Percentiles rank a stretch among this genome's conserved stretches.
Evolutionary conservation across 2,113 vertebrate genomes (phyloP).

Genomic region (Thomomys bottae): DNA sequence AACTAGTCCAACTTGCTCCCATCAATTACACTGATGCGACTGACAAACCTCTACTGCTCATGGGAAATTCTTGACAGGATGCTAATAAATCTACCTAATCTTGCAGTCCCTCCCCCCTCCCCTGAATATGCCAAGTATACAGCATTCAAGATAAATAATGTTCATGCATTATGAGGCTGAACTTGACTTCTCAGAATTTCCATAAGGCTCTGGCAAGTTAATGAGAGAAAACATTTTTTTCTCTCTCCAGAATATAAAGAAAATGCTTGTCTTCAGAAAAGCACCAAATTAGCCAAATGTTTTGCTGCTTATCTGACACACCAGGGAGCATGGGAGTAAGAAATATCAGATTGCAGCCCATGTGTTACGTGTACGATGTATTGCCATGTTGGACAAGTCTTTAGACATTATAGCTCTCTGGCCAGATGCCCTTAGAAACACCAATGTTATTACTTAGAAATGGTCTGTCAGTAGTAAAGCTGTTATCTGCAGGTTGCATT

Average conservation of each 20-base stretch:
- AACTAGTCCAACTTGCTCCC: conserved; percentile 56
- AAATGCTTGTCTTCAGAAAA: conserved; percentile 52
- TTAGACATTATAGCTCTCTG: background rate
- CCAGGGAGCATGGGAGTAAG: background rate
- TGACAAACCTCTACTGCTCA: conserved; percentile 68
- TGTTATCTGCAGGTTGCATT: background rate
- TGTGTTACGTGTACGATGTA: background rate
- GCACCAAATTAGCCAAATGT: background rate
- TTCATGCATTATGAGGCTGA: conserved; percentile 53
- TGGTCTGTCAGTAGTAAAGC: background rate
- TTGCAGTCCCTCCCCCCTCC: conserved; percentile 21
- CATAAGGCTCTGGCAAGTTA: conserved; percentile 58
- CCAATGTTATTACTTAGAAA: background rate
- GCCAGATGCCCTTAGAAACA: background rate
- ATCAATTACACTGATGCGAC: conserved; percentile 63
- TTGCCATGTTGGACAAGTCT: background rate
- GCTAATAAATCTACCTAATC: conserved; percentile 69
- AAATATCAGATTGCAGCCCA: background rate
- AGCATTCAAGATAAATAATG: conserved; percentile 64
- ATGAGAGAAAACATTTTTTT: conserved; percentile 58
- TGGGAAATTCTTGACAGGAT: conserved; percentile 61
- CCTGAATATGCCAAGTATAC: conserved; percentile 36
- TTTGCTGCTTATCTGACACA: background rate
- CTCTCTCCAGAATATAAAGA: conserved; percentile 37
- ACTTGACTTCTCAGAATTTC: conserved; percentile 70